These are phyloP conservation scores for Zaprionus bogoriensis DNA, from an alignment of 2,888 invertebrate species.

Conservation along the genomic window DNA sequence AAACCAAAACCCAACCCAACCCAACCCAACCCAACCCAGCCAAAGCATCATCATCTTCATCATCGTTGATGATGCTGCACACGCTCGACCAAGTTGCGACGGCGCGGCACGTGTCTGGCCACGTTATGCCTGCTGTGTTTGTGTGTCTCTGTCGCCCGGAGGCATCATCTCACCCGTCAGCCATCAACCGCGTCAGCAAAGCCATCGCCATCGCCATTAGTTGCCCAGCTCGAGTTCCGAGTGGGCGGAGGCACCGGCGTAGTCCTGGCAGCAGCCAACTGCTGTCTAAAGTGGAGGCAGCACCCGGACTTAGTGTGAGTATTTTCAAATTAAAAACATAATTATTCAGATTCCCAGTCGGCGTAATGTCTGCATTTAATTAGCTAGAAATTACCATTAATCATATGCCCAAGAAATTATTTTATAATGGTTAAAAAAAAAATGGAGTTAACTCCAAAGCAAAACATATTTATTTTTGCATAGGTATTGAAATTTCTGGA, in stretches of 20 bases:
- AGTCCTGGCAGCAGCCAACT: slow-evolving; percentile 12
- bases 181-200: neutral
- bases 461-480: too few species aligned
- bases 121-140: slow-evolving; percentile 63
- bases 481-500: too few species aligned
- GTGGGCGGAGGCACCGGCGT: neutral
- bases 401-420: too few species aligned
- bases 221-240: slow-evolving; percentile 57
- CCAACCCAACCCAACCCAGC: too few species aligned
- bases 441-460: too few species aligned
- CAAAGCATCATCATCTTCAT: slow-evolving; percentile 32
- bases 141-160: slow-evolving; percentile 50
- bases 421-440: too few species aligned
- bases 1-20: too few species aligned
- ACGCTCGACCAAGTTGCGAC: slow-evolving; percentile 68
- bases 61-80: slow-evolving; percentile 73
- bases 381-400: slow-evolving; percentile 66
- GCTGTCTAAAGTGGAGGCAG: slow-evolving; percentile 60
- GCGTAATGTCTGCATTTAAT: slow-evolving; percentile 59
- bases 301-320: slow-evolving; percentile 13
- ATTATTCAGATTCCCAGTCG: slow-evolving; percentile 9
- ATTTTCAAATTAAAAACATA: slow-evolving; percentile 35
- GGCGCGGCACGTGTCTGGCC: slow-evolving; percentile 66
- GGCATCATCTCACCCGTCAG: slow-evolving; percentile 30
- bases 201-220: slow-evolving; percentile 51